Evolutionary conservation across 1,140 invertebrate genomes (phyloP).

Genomic region (Andricus grossulariae): DNA sequence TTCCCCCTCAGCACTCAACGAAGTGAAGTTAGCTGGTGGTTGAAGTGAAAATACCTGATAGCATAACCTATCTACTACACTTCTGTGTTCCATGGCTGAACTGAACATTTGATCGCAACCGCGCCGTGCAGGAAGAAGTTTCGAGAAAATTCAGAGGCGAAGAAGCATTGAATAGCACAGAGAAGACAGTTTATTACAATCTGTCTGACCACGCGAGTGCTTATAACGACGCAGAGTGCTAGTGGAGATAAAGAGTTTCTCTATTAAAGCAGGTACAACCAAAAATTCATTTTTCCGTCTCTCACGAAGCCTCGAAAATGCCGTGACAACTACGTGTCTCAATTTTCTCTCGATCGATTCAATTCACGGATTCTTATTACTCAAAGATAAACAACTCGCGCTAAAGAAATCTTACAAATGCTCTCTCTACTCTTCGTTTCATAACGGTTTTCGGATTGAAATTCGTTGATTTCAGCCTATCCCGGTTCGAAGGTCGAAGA

Average conservation of each 20-base stretch:
- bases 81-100: too few relatives aligned
- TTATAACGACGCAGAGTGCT: constrained; percentile 3
- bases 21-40: too few relatives aligned
- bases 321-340: background rate
- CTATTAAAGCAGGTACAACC: background rate
- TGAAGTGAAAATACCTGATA: too few relatives aligned
- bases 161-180: background rate
- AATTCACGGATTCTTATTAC: constrained; percentile 5
- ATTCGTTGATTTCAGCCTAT: background rate
- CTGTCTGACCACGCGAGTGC: constrained; percentile 12
- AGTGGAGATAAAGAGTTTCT: background rate
- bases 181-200: background rate
- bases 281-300: background rate
- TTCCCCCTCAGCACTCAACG: too few relatives aligned
- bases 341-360: constrained; percentile 9
- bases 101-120: background rate
- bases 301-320: background rate
- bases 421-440: constrained; percentile 3
- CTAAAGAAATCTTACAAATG: constrained; percentile 1
- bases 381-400: constrained; percentile 11
- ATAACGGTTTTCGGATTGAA: constrained; percentile 8
- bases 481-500: constrained; percentile 16
- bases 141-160: constrained; percentile 31
- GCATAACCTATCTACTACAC: too few relatives aligned
- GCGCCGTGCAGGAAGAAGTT: constrained; percentile 38